These are phyloP conservation scores for Pristionchus exspectatus DNA, from an alignment of 2,888 invertebrate species.

Conservation along the genomic window DNA sequence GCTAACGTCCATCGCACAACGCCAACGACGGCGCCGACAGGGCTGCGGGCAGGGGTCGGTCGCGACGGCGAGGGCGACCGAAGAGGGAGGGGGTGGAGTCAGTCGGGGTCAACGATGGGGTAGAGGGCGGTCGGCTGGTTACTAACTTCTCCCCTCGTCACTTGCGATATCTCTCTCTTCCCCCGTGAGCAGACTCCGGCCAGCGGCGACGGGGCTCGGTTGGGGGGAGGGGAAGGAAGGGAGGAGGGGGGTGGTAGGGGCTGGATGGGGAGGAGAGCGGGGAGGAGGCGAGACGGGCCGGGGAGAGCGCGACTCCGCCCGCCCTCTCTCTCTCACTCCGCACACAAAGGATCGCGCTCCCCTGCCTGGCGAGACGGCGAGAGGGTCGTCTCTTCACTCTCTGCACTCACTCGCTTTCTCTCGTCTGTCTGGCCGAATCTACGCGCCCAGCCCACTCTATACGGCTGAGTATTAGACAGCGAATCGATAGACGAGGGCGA, in stretches of 20 bases:
- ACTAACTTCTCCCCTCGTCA: not conserved
- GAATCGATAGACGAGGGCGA: constrained; percentile 19
- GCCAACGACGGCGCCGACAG: not conserved
- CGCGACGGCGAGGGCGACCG: not conserved
- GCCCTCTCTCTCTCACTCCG: not conserved
- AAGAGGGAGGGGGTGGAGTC: not conserved
- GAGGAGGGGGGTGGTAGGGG: not conserved
- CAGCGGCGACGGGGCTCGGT: not conserved
- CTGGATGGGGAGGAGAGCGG: not conserved
- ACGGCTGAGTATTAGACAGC: not conserved
- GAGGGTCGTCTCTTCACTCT: not conserved
- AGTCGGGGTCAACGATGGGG: not conserved
- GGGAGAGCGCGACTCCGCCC: not conserved
- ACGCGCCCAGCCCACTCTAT: constrained; percentile 1
- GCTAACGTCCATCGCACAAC: not conserved
- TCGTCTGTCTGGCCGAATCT: not conserved
- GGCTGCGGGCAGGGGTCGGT: not conserved
- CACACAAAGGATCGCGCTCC: not conserved
- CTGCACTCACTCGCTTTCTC: not conserved
- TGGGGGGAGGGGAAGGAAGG: not conserved
- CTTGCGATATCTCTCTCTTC: not conserved
- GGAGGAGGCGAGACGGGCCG: not conserved
- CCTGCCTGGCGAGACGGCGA: not conserved
- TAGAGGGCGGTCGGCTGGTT: not conserved
- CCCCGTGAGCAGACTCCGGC: constrained; percentile 7